Conservation (phyloP, 2,797 vertebrate species). For the Enteromius paludinosus region DNA sequence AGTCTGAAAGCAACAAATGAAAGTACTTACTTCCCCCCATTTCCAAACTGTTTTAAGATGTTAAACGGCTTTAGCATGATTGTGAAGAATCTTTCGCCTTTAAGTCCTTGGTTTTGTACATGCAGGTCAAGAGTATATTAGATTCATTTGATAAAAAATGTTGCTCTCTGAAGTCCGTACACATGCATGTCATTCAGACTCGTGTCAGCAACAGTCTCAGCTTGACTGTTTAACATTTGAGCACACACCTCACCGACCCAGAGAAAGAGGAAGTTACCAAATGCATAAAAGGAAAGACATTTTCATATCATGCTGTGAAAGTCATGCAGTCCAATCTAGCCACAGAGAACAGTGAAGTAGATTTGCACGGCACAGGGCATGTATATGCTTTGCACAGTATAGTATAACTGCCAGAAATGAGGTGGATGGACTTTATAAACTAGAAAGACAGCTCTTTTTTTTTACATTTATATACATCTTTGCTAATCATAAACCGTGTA, state of each 20-base stretch:
- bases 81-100: slow-evolving; percentile 43
- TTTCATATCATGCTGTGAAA: slow-evolving; percentile 48
- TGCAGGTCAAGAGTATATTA: slow-evolving; percentile 15
- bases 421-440: background rate
- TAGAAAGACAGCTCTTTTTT: background rate
- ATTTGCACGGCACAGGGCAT: background rate
- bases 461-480: background rate
- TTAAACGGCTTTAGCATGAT: slow-evolving; percentile 79
- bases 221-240: slow-evolving; percentile 52
- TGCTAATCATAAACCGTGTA: background rate
- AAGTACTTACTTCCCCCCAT: slow-evolving; percentile 71
- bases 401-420: background rate
- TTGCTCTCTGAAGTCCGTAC: slow-evolving; percentile 21
- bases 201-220: slow-evolving; percentile 27
- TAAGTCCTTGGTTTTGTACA: slow-evolving; percentile 8
- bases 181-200: slow-evolving; percentile 38
- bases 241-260: slow-evolving; percentile 45
- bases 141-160: slow-evolving; percentile 48
- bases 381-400: background rate
- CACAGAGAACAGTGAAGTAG: slow-evolving; percentile 33
- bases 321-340: background rate
- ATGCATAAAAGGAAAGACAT: slow-evolving; percentile 54
- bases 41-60: slow-evolving; percentile 77
- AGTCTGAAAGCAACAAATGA: slow-evolving; percentile 50
- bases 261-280: slow-evolving; percentile 65